Conservation (phyloP, 2,113 vertebrate genomes). For the Dendropsophus ebraccatus region DNA sequence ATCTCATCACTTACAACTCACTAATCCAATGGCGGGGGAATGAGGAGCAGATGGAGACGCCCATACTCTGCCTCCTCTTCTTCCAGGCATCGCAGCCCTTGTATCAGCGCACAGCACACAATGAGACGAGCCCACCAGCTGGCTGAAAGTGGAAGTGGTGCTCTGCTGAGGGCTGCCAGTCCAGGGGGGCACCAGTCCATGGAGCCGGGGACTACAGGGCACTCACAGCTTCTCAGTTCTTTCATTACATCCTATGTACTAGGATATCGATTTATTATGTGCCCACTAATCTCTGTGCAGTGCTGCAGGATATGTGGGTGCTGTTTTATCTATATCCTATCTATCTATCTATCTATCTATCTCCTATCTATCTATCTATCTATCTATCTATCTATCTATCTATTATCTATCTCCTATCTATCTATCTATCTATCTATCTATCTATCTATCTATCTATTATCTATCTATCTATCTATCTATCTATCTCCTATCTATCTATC, state of each 20-base stretch:
- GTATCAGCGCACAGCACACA: conserved; percentile 9
- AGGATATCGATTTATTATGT: too few relatives aligned
- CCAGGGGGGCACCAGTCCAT: neutral
- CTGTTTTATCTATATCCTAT: too few relatives aligned
- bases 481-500: neutral
- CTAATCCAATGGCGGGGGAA: conserved; percentile 79
- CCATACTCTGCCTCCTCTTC: conserved; percentile 67
- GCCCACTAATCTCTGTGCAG: too few relatives aligned
- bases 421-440: neutral
- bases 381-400: neutral
- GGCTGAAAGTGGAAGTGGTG: conserved; percentile 37
- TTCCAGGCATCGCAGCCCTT: conserved; percentile 34
- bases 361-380: neutral
- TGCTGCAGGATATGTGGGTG: too few relatives aligned
- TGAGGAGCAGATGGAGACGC: conserved; percentile 76
- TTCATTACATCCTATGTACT: neutral
- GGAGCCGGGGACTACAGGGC: neutral
- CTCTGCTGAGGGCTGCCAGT: neutral
- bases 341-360: neutral
- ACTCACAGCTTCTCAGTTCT: neutral
- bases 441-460: neutral
- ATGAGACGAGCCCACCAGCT: conserved; percentile 48
- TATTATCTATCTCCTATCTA: neutral
- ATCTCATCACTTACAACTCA: conserved; percentile 78
- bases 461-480: neutral